These are phyloP conservation scores for Euplexia lucipara DNA, from an alignment of 2,888 invertebrate species.

Conservation along the genomic window DNA sequence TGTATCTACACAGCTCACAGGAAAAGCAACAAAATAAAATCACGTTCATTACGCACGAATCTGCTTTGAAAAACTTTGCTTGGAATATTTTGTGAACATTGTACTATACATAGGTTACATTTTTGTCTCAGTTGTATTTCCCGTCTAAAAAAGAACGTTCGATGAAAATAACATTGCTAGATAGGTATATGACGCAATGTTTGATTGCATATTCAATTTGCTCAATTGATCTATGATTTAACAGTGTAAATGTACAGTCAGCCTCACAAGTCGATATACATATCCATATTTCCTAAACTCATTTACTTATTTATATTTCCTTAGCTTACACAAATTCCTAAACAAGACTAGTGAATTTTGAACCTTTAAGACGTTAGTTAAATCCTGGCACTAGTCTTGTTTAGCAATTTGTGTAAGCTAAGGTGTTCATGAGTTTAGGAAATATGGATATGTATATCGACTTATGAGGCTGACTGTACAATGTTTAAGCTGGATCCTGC, in stretches of 20 bases:
- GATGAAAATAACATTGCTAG: background rate
- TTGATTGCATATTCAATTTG: slow-evolving; percentile 8
- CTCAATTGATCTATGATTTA: slow-evolving; percentile 1
- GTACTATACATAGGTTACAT: slow-evolving; percentile 1
- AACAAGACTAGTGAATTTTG: too few relatives aligned
- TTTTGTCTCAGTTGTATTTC: slow-evolving; percentile 3
- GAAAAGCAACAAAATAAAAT: slow-evolving; percentile 53
- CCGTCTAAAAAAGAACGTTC: slow-evolving; percentile 16
- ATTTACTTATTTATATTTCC: too few relatives aligned
- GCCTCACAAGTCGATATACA: too few relatives aligned
- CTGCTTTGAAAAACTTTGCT: slow-evolving; percentile 49
- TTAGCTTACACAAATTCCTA: too few relatives aligned
- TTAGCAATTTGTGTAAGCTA: too few relatives aligned
- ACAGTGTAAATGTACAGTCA: too few relatives aligned
- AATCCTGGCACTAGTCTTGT: too few relatives aligned
- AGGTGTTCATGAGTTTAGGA: too few relatives aligned
- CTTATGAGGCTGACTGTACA: too few relatives aligned
- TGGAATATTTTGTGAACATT: slow-evolving; percentile 22
- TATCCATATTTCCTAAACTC: too few relatives aligned
- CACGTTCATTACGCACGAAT: slow-evolving; percentile 55
- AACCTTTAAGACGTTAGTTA: too few relatives aligned
- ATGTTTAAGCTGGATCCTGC: slow-evolving; percentile 30
- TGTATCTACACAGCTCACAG: slow-evolving; percentile 38
- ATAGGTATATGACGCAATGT: background rate
- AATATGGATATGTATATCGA: too few relatives aligned